Evolutionary conservation across 2,113 vertebrate genomes (phyloP).

Genomic region (Psilopogon haemacephalus): DNA sequence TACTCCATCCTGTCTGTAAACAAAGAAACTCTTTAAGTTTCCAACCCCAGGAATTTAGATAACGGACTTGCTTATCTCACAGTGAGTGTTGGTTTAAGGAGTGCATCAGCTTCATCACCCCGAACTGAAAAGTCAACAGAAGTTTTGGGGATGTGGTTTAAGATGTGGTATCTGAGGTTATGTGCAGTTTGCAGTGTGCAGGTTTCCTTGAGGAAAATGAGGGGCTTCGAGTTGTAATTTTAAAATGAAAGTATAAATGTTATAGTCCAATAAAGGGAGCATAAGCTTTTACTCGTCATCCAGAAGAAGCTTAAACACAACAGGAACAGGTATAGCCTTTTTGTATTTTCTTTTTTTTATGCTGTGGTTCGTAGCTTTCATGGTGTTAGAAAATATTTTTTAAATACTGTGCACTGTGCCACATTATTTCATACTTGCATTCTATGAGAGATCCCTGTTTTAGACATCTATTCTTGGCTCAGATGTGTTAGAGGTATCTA

Average conservation of each 20-base stretch:
- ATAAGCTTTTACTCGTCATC: neutral
- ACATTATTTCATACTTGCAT: neutral
- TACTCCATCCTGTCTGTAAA: neutral
- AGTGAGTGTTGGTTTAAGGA: neutral
- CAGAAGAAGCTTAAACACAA: neutral
- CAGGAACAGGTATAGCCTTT: neutral
- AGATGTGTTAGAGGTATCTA: neutral
- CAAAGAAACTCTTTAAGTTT: neutral
- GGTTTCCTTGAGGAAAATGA: neutral
- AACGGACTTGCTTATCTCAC: neutral
- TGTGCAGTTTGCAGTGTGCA: neutral
- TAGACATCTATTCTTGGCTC: neutral
- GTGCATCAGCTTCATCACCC: neutral
- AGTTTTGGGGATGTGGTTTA: neutral
- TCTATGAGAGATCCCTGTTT: neutral
- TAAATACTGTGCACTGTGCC: neutral
- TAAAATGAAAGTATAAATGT: neutral
- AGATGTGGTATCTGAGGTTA: neutral
- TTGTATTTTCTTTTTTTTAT: neutral
- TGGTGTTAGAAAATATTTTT: neutral
- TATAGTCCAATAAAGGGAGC: neutral
- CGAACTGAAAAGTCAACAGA: neutral
- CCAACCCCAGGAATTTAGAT: neutral
- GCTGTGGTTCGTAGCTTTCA: neutral
- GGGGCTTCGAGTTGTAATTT: rapidly evolving